These are phyloP conservation scores for Tetranychus truncatus DNA, from an alignment of 2,888 invertebrate genomes.

Conservation along the genomic window DNA sequence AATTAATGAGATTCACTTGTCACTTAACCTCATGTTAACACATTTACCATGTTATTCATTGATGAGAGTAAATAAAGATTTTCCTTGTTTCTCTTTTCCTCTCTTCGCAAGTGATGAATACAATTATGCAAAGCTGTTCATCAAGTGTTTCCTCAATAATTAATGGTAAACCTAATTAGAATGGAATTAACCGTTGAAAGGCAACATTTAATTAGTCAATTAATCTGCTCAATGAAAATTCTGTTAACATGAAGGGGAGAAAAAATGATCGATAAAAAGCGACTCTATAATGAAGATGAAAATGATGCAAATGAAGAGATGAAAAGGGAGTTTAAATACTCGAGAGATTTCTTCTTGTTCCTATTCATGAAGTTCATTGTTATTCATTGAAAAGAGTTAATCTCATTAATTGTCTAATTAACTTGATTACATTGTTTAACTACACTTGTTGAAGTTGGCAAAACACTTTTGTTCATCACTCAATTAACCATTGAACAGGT, in stretches of 20 bases:
- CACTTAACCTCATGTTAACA: neutral
- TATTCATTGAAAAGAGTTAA: no score
- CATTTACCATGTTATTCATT: neutral
- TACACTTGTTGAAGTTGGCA: no score
- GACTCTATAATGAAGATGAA: neutral
- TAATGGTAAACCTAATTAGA: neutral
- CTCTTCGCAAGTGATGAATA: neutral
- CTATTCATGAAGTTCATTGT: no score
- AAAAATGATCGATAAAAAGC: neutral
- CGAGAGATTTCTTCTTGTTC: no score
- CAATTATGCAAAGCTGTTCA: neutral
- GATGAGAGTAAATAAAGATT: neutral
- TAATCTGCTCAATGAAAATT: no score
- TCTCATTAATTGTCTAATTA: no score
- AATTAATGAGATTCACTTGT: neutral
- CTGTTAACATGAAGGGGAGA: neutral
- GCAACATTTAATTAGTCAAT: no score
- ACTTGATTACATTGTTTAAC: no score
- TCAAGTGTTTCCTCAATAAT: neutral
- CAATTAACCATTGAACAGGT: no score
- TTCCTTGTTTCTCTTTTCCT: neutral
- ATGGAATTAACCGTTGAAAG: no score
- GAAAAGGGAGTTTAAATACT: neutral
- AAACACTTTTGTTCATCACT: no score
- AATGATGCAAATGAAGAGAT: neutral